Base-by-base conservation (phyloP, 2,888 invertebrate species). In the Julus scanicus region DNA sequence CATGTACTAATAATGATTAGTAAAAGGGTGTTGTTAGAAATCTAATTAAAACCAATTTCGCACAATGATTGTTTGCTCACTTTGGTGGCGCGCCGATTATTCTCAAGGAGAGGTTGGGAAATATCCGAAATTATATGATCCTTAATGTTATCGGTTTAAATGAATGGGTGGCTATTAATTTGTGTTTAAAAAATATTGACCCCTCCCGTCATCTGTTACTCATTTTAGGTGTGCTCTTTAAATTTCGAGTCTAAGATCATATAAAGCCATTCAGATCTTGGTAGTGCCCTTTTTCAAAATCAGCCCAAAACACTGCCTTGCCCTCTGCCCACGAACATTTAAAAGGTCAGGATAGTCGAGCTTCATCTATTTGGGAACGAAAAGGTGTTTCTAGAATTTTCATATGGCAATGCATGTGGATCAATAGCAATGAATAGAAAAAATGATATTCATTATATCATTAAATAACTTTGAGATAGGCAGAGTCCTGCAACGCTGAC, bases 1-100 rank as follows among this genome's bases (percentile, higher is more conserved):
- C 80, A 39, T 37, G 37, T 80, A 80, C 80, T 80, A 80, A 80
- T 39, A 80, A 80, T 37, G 80, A 80, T 80, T 37, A 80, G 80
- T 80, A 80, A 80, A 80, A 80, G 80, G 80, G 80, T 80, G 80
- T 80, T 80, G 80, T 80, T 80, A 80, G 29, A 39, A 80, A 80
- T 29, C 29, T 39, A 80, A 80, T 80, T 80, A 80, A 80, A 29
- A 80, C 80, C 37, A 80, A 80, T 80, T 80, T 80, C 13, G 13
- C 29, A 15, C 29, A 13, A 80, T 80, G 80, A 80, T 80, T 80
- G 37, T 80, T 80, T 80, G 13, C 37, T 37, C 80, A 37, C 29
- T 80, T 39, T 80, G 37, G 37, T 13, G 80, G 37, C 80, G 80
- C 29, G 15, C 13, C 80, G 37, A 4, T 80, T 80, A 80, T 37